Evolutionary conservation across 2,888 invertebrate species (phyloP).

Genomic region (Ophion ventricosus): DNA sequence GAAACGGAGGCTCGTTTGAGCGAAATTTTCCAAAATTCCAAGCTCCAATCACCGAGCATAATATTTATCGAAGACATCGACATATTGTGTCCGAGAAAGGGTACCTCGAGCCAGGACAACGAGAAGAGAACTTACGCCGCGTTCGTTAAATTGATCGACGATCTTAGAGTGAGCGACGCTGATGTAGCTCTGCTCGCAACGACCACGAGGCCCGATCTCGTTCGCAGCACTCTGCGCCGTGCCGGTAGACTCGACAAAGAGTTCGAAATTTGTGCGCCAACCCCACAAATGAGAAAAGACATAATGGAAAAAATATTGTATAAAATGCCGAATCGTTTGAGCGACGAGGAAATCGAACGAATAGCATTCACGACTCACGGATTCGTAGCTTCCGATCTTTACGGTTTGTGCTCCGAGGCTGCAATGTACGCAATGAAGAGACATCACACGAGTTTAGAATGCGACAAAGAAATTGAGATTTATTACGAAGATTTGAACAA

Average conservation of each 20-base stretch:
- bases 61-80: constrained; percentile 95
- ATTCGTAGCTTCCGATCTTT: constrained; percentile 95
- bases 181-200: constrained; percentile 91
- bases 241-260: constrained; percentile 93
- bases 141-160: constrained; percentile 87
- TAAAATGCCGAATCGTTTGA: constrained; percentile 85
- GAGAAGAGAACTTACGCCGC: constrained; percentile 90
- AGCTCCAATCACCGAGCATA: constrained; percentile 88
- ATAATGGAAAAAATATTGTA: constrained; percentile 88
- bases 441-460: constrained; percentile 67
- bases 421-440: constrained; percentile 86
- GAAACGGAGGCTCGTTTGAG: constrained; percentile 90
- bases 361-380: constrained; percentile 92
- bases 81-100: constrained; percentile 88
- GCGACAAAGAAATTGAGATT: constrained; percentile 69
- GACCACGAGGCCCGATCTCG: constrained; percentile 89
- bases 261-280: constrained; percentile 91
- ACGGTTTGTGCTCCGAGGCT: constrained; percentile 90
- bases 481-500: constrained; percentile 85
- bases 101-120: constrained; percentile 86
- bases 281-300: constrained; percentile 86
- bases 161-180: constrained; percentile 84
- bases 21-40: constrained; percentile 87
- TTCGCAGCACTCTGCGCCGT: constrained; percentile 90
- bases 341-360: constrained; percentile 85